phyloP scores from a whole-genome alignment of 2,888 invertebrate genomes.

The Chymomyza procnemis region DNA sequence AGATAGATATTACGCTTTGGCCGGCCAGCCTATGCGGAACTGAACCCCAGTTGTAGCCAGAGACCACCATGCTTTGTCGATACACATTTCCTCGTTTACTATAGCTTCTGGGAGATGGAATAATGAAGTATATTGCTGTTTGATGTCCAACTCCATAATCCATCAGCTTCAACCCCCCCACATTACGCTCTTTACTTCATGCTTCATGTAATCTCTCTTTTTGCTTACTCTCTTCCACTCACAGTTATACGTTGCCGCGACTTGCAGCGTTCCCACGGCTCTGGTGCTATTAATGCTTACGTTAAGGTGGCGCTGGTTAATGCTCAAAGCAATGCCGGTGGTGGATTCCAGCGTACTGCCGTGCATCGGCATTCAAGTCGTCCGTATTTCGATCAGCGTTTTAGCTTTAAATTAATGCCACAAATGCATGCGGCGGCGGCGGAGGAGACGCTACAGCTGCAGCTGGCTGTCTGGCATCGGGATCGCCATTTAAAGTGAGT shows the following conservation, averaged over 20 bases:
- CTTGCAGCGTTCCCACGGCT: constrained; percentile 83
- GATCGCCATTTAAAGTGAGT: constrained; percentile 89
- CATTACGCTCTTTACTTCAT: no score
- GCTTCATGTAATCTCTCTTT: background rate
- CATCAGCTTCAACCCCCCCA: no score
- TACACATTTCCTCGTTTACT: no score
- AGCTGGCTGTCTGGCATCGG: constrained; percentile 92
- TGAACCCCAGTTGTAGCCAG: no score
- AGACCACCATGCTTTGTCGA: no score
- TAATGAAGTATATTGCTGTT: no score
- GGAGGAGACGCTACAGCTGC: constrained; percentile 79
- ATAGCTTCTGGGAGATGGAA: no score
- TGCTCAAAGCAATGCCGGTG: constrained; percentile 39
- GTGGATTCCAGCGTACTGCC: constrained; percentile 87
- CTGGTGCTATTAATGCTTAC: constrained; percentile 86
- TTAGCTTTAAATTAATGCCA: constrained; percentile 81
- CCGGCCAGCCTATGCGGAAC: no score
- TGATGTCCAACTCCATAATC: no score
- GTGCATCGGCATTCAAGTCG: constrained; percentile 88
- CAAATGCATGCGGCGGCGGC: background rate
- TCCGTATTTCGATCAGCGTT: constrained; percentile 89
- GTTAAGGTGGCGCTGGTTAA: constrained; percentile 83
- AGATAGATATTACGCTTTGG: no score
- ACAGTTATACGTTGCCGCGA: constrained; percentile 89
- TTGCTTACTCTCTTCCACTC: constrained; percentile 8